A percentile compares a stretch with the other conserved stretches of the same genome.
These are phyloP conservation scores for Tautogolabrus adspersus DNA, from an alignment of 2,113 vertebrate species.

Conservation along the genomic window DNA sequence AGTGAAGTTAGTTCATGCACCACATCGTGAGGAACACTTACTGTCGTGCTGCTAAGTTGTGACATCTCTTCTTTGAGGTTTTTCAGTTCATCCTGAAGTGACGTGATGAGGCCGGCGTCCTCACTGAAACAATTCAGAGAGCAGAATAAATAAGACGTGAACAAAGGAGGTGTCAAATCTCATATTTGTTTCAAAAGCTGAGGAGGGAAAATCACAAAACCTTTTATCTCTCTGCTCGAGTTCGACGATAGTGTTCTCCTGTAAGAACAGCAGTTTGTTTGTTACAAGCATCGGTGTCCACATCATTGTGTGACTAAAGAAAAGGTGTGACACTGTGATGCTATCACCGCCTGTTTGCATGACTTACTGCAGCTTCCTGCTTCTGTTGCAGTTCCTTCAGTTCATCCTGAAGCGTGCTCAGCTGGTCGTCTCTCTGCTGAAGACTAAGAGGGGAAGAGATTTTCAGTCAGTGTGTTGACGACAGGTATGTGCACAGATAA, in stretches of 20 bases:
- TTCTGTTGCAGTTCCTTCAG: conserved; percentile 71
- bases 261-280: conserved; percentile 15
- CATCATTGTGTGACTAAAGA: background rate
- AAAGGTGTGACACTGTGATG: background rate
- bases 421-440: conserved; percentile 69
- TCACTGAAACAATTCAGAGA: conserved; percentile 74
- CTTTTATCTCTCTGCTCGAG: conserved; percentile 66
- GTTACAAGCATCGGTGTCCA: conserved; percentile 9
- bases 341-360: too few species aligned
- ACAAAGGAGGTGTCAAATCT: background rate
- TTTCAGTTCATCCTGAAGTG: conserved; percentile 87
- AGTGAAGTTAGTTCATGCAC: background rate
- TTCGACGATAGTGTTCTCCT: conserved; percentile 68
- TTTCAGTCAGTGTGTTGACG: background rate
- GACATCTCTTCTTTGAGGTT: conserved; percentile 83
- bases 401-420: conserved; percentile 69
- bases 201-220: conserved; percentile 29
- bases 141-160: background rate
- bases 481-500: too few species aligned
- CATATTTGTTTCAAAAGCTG: background rate
- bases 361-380: conserved; percentile 68
- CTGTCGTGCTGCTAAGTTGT: conserved; percentile 58
- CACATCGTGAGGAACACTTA: conserved; percentile 12
- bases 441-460: conserved; percentile 53
- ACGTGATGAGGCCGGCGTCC: conserved; percentile 77